Evolutionary conservation across 2,888 invertebrate species (phyloP).

Genomic region (Coenonympha arcania): DNA sequence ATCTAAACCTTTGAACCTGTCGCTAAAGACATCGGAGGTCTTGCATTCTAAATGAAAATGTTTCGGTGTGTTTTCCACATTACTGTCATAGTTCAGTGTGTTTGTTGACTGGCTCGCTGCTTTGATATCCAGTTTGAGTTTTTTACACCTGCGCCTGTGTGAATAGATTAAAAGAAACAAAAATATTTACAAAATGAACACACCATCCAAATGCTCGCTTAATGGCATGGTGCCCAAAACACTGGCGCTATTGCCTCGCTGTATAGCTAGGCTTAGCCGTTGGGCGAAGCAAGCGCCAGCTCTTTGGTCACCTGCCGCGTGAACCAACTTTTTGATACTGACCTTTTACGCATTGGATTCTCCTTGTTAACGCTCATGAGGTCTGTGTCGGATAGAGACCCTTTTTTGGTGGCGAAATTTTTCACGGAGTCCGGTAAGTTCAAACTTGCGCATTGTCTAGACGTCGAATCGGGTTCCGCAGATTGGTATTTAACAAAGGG

Average conservation of each 20-base stretch:
- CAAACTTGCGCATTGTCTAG: constrained; percentile 41
- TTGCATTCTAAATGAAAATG: constrained; percentile 50
- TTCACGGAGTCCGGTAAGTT: constrained; percentile 46
- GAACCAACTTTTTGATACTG: too few relatives aligned
- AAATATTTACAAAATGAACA: too few relatives aligned
- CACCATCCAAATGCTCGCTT: too few relatives aligned
- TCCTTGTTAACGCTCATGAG: constrained; percentile 36
- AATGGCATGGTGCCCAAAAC: too few relatives aligned
- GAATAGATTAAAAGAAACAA: too few relatives aligned
- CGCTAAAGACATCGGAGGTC: constrained; percentile 49
- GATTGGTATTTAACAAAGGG: constrained; percentile 37
- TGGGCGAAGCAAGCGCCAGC: too few relatives aligned
- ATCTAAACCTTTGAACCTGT: constrained; percentile 49
- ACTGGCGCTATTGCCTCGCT: too few relatives aligned
- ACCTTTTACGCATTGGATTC: constrained; percentile 33
- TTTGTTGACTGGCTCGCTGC: constrained; percentile 52
- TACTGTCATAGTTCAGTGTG: constrained; percentile 32
- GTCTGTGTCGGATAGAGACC: constrained; percentile 59
- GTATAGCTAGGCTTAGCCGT: too few relatives aligned
- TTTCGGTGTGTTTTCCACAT: constrained; percentile 61
- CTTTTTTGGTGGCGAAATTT: constrained; percentile 46
- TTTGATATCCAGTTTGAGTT: constrained; percentile 53
- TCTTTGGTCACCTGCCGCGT: too few relatives aligned
- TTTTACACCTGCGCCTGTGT: constrained; percentile 42
- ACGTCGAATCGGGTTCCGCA: constrained; percentile 56